A percentile compares a stretch with the other conserved stretches of the same genome.
phyloP scores from a whole-genome alignment of 2,888 invertebrate genomes.

The Antheraea yamamai region DNA sequence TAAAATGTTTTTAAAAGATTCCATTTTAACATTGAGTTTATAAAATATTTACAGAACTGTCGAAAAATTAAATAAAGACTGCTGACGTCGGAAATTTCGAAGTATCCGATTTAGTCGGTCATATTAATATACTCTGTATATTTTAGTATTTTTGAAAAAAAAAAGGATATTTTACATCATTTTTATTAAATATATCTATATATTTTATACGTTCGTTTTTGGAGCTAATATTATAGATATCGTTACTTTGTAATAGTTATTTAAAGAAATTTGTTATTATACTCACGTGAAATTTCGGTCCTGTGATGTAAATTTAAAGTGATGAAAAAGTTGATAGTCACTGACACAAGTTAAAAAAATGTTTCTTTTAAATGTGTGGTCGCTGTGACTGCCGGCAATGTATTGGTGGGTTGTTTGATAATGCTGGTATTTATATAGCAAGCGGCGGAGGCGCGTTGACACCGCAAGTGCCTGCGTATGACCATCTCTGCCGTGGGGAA shows the following conservation, averaged over 20 bases:
- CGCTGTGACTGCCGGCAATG: constrained; percentile 72
- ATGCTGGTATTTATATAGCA: constrained; percentile 69
- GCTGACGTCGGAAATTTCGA: too few relatives aligned
- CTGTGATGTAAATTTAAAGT: constrained; percentile 52
- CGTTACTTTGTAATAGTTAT: background rate
- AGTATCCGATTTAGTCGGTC: too few relatives aligned
- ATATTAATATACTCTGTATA: background rate
- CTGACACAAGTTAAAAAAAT: constrained; percentile 65
- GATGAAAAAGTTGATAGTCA: constrained; percentile 50
- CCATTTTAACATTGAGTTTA: background rate
- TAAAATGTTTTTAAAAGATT: background rate
- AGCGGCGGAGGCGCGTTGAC: constrained; percentile 51
- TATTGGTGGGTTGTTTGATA: constrained; percentile 71
- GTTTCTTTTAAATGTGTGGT: constrained; percentile 57
- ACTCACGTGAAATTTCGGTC: constrained; percentile 71
- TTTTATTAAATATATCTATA: background rate
- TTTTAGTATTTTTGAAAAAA: background rate
- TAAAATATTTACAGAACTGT: background rate
- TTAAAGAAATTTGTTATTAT: constrained; percentile 27
- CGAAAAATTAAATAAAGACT: too few relatives aligned
- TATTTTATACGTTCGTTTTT: background rate
- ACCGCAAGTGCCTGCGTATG: constrained; percentile 57
- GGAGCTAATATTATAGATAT: background rate
- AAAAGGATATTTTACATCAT: background rate
- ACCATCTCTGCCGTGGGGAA: constrained; percentile 43